Base-by-base conservation (phyloP, 2,888 invertebrate genomes). In the Mesorhabditis belari region DNA sequence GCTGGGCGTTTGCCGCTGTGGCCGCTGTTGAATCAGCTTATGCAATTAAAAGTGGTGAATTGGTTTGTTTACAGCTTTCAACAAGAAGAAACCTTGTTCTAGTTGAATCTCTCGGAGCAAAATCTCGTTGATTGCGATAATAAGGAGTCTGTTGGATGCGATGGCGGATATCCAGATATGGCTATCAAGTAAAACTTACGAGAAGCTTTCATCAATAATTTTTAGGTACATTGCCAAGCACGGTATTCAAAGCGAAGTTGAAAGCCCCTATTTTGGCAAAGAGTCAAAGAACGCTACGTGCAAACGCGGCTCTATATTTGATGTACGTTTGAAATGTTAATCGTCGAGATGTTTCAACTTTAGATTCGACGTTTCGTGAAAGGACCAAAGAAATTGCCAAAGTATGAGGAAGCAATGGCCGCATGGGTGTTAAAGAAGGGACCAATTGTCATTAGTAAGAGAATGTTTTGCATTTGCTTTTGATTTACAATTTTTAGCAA, bases 1-100 rank as follows among this genome's bases (percentile, higher is more conserved):
- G 77, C 29, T 77, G 77, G 75, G 74, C 73, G 0, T 77, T 77
- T 58, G 66, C 77, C 0, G 66, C 69, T 2, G 68, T 69, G 0
- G 77, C 72, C 5, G 64, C 73, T 2, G 67, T 75, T 0, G 77
- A 77, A 57, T 64, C 71, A 3, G 65, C 65, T 3, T 58, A 69
- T 53, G 71, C 69, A 1, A 70, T 76, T n/a, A 63, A 62, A 12
- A 66, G 62, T 19, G 63, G 67, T 23, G 17, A 57, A 5, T 49
- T 70, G 55, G 64, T 69, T 6, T 17, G n/a, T n/a, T n/a, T n/a
- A n/a, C n/a, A n/a, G n/a, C n/a, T n/a, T n/a, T n/a, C n/a, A n/a
- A n/a, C n/a, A n/a, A n/a, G n/a, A n/a, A n/a, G n/a, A n/a, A n/a
- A n/a, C n/a, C n/a, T n/a, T n/a, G n/a, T n/a, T n/a, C n/a, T n/a